A percentile compares a stretch with the other conserved stretches of the same genome.
phyloP scores from a whole-genome alignment of 2,797 vertebrate genomes.

The Holocentrus rufus region DNA sequence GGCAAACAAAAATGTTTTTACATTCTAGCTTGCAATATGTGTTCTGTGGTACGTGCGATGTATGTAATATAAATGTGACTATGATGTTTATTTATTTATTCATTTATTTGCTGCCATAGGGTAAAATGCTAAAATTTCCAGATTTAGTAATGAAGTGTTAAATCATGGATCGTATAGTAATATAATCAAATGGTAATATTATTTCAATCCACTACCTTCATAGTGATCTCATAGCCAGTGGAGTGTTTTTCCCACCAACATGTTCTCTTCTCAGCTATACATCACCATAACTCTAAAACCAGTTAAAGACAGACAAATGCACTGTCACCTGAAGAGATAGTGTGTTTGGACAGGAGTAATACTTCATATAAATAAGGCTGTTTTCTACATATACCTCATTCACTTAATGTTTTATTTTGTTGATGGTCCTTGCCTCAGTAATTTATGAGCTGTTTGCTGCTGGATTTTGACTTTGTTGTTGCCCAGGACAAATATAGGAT shows the following conservation, averaged over 20 bases:
- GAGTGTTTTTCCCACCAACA: too few species aligned
- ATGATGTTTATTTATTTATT: too few species aligned
- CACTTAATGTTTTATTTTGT: slow-evolving; percentile 28
- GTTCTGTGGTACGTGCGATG: too few species aligned
- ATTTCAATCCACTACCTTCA: too few species aligned
- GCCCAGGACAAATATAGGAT: slow-evolving; percentile 19
- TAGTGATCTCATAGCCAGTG: too few species aligned
- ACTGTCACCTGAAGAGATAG: background rate
- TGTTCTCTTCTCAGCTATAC: too few species aligned
- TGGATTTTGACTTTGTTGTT: slow-evolving; percentile 38
- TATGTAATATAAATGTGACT: too few species aligned
- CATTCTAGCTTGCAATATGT: too few species aligned
- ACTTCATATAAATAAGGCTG: background rate
- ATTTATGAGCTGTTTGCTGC: slow-evolving; percentile 34
- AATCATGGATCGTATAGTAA: background rate
- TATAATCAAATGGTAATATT: too few species aligned
- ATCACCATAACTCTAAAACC: slow-evolving; percentile 8
- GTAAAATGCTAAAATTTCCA: background rate
- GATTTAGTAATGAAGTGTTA: background rate
- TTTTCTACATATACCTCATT: background rate
- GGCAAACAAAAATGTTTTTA: too few species aligned
- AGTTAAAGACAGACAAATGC: background rate
- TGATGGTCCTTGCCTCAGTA: slow-evolving; percentile 35
- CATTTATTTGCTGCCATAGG: too few species aligned
- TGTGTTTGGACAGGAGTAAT: background rate